Evolutionary conservation across 1,140 invertebrate species (phyloP).

Genomic region (Polypedilum pembai): DNA sequence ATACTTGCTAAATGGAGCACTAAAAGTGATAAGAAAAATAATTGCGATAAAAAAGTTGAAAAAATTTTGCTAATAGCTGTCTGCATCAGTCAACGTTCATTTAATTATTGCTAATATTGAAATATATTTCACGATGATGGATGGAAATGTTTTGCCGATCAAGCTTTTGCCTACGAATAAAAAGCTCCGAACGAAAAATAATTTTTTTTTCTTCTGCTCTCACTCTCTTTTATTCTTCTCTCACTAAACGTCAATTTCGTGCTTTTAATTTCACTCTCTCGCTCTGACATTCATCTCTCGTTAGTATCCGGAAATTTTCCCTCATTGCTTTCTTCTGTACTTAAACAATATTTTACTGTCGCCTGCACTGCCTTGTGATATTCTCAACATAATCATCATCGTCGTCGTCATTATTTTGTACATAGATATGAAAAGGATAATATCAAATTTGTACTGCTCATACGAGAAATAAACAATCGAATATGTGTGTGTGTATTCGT

Average conservation of each 20-base stretch:
- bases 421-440: constrained; percentile 25
- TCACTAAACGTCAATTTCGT: no score
- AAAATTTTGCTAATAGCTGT: no score
- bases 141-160: not conserved
- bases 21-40: no score
- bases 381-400: not conserved
- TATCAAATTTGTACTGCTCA: not conserved
- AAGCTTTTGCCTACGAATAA: not conserved
- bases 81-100: no score
- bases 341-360: not conserved
- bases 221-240: not conserved
- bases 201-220: not conserved
- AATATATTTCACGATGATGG: not conserved
- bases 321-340: not conserved
- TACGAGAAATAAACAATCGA: no score
- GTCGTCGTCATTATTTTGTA: constrained; percentile 24
- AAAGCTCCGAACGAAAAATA: not conserved
- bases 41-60: no score
- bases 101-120: no score
- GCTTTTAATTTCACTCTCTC: no score
- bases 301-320: constrained; percentile 6
- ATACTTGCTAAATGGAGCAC: no score
- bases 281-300: not conserved
- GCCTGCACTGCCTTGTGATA: constrained; percentile 3
- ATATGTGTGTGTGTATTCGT: no score